Base-by-base conservation (phyloP, 2,888 invertebrate species). In the Parnassius apollo region DNA sequence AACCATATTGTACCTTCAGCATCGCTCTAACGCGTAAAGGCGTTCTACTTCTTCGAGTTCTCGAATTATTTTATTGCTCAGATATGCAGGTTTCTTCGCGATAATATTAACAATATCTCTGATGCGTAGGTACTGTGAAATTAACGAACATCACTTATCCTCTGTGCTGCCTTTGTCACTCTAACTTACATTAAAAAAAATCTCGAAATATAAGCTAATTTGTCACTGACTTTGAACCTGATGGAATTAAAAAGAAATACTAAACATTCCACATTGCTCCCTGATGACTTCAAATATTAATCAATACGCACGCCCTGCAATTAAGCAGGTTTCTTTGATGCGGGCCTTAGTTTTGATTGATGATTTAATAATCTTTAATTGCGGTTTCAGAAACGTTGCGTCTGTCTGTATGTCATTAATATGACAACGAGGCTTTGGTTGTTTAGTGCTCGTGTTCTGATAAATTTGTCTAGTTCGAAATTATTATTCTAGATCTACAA, bases 361-460 rank as follows among this genome's bases (percentile, higher is more conserved):
- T 86, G 82, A 80, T 80, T 73, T 84, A 82, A 84, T 85, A 82
- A 82, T 80, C 75, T 70, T 69, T 72, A 77, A 81, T 78, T 77
- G 69, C 72, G 70, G 65, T 75, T 66, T 70, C 69, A 77, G 77
- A 76, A 77, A 76, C 70, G 48, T 52, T 64, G 57, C 51, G 51
- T 61, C 48, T 56, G 65, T 59, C 35, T 42, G 62, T 50, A 59
- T 64, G 64, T 64, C 64, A 49, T 61, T 61, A 59, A 57, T 46
- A 44, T 13, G 57, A 56, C 46, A 42, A 35, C 9, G 35, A 10
- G 13, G 18, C 49, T 49, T 45, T 9, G 44, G 22, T 35, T 42
- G 42, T 11, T n/a, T 10, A 9, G 52, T 4, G 49, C 48, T 22
- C 35, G 42, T 54, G 53, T 35, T 55, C 8, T 44, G 22, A 55